phyloP scores from a whole-genome alignment of 2,888 invertebrate genomes.

The Salpingus planirostris region DNA sequence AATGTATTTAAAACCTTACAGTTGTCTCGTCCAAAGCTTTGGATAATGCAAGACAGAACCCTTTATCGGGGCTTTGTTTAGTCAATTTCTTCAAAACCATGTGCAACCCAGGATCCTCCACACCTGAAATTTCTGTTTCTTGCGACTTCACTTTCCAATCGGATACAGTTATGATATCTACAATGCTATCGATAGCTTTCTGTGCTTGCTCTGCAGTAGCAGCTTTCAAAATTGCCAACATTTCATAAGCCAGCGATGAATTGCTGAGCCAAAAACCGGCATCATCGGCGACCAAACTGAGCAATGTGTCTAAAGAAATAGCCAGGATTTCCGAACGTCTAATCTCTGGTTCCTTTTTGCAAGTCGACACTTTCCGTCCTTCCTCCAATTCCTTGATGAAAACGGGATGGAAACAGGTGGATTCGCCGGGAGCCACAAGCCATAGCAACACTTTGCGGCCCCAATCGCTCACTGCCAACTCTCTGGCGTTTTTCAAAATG shows the following conservation, averaged over 20 bases:
- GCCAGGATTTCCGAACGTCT: conserved; percentile 60
- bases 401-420: conserved; percentile 72
- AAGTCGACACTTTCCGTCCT: conserved; percentile 62
- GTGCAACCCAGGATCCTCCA: conserved; percentile 70
- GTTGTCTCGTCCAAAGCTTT: conserved; percentile 46
- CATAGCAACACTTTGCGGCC: conserved; percentile 77
- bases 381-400: conserved; percentile 64
- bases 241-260: conserved; percentile 57
- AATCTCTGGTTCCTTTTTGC: conserved; percentile 62
- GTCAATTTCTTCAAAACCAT: conserved; percentile 69
- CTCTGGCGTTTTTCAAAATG: conserved; percentile 56
- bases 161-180: conserved; percentile 39
- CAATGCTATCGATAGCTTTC: conserved; percentile 33
- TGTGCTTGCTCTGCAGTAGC: conserved; percentile 36
- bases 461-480: conserved; percentile 66
- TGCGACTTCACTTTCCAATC: conserved; percentile 49
- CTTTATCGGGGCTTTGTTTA: conserved; percentile 48
- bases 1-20: conserved; percentile 38
- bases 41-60: too few species aligned
- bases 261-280: conserved; percentile 59
- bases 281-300: conserved; percentile 41
- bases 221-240: conserved; percentile 61
- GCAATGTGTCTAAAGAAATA: conserved; percentile 25
- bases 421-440: conserved; percentile 74
- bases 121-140: conserved; percentile 45